A percentile compares a stretch with the other conserved stretches of the same genome.
Conservation (phyloP, 2,888 invertebrate genomes). For the Lapara coniferarum region DNA sequence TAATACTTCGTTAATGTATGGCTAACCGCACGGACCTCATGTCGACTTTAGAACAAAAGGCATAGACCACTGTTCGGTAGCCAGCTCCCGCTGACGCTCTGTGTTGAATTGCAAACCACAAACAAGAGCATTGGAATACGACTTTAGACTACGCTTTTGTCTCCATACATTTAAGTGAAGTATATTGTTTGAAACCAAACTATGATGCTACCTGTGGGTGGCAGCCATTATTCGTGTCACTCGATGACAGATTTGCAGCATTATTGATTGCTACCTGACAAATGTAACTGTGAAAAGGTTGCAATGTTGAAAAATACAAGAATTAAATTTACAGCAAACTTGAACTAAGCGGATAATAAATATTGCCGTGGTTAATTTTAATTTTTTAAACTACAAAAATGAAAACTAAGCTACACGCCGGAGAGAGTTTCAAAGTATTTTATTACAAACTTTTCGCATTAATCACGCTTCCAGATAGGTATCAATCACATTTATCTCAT, state of each 20-base stretch:
- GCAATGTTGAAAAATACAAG: neutral
- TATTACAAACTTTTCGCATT: conserved; percentile 44
- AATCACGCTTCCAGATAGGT: conserved; percentile 36
- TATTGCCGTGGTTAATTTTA: conserved; percentile 15
- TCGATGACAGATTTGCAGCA: conserved; percentile 71
- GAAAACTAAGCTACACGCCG: conserved; percentile 35
- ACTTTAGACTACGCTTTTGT: conserved; percentile 52
- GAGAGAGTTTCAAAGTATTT: conserved; percentile 43
- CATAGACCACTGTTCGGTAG: conserved; percentile 72
- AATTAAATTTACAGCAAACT: neutral
- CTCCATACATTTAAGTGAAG: conserved; percentile 51
- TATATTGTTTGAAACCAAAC: conserved; percentile 72
- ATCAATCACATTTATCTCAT: conserved; percentile 32
- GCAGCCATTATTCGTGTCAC: conserved; percentile 51
- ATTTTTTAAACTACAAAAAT: conserved; percentile 26
- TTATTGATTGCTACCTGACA: conserved; percentile 70
- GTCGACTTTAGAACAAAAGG: conserved; percentile 69
- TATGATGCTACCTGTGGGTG: conserved; percentile 79
- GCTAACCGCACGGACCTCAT: conserved; percentile 72
- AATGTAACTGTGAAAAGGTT: neutral
- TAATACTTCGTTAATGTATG: conserved; percentile 55
- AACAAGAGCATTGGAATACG: conserved; percentile 60
- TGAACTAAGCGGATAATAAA: neutral
- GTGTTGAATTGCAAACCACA: conserved; percentile 75
- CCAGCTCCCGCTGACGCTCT: conserved; percentile 51